These are phyloP conservation scores for Ornithoptera alexandrae DNA, from an alignment of 2,888 invertebrate genomes.

Conservation along the genomic window DNA sequence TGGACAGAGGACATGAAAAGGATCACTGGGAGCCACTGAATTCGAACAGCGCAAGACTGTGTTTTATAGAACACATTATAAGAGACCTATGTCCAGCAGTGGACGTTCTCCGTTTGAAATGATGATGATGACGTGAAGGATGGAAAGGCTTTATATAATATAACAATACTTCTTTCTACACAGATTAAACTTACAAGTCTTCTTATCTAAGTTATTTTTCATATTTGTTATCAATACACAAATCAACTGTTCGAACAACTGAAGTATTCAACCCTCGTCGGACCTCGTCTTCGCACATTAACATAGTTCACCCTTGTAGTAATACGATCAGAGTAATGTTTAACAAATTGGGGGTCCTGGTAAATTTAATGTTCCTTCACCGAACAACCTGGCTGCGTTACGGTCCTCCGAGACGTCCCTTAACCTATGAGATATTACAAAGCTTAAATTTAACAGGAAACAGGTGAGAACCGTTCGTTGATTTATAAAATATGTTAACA, in stretches of 20 bases:
- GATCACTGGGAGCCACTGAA: no score
- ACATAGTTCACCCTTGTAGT: conserved; percentile 4
- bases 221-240: not conserved
- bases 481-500: not conserved
- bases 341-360: conserved; percentile 8
- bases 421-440: not conserved
- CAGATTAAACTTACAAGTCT: no score
- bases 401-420: not conserved
- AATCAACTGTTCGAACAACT: not conserved
- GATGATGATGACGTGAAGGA: no score
- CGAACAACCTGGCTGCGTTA: not conserved
- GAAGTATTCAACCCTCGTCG: not conserved
- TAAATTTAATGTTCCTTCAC: not conserved
- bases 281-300: not conserved
- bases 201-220: not conserved
- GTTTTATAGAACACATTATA: no score
- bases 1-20: no score
- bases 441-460: not conserved
- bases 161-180: no score
- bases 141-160: no score
- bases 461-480: not conserved
- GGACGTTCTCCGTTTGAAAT: no score
- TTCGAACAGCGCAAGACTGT: no score
- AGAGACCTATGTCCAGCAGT: no score
- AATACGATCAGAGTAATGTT: conserved; percentile 6